Conservation (phyloP, 2,797 vertebrate genomes). For the Ctenosaura bakeri region DNA sequence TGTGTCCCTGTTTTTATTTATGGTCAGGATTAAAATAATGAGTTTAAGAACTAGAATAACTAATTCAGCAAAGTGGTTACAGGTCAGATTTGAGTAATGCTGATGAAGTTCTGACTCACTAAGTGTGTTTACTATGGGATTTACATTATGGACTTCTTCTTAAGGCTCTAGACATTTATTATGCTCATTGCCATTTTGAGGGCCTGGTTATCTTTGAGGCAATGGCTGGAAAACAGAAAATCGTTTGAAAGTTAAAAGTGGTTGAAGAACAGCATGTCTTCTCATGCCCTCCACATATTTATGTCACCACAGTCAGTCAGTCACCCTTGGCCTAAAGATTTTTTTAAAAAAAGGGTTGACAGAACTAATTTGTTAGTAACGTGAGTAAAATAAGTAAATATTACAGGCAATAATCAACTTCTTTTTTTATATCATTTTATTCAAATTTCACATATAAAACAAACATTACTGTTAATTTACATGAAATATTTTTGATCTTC, state of each 20-base stretch:
- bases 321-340: not conserved
- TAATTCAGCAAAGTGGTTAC: not conserved
- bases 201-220: not conserved
- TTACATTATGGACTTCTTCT: not conserved
- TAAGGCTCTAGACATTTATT: not conserved
- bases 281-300: not conserved
- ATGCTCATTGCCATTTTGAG: not conserved
- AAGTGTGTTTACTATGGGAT: not conserved
- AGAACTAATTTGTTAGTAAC: not conserved
- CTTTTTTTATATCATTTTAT: no score
- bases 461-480: no score
- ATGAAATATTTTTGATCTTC: no score
- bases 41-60: not conserved
- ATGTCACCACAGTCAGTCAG: no score
- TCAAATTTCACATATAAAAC: no score
- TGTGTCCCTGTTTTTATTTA: not conserved
- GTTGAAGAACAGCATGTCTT: not conserved
- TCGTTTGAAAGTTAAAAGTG: not conserved
- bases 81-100: not conserved
- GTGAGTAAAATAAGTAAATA: not conserved
- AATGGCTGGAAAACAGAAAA: not conserved
- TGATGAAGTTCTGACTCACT: not conserved
- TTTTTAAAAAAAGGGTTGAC: not conserved
- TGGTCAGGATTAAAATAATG: not conserved
- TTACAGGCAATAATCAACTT: no score